phyloP scores from a whole-genome alignment of 2,113 vertebrate species.

The Corythornis vintsioides region DNA sequence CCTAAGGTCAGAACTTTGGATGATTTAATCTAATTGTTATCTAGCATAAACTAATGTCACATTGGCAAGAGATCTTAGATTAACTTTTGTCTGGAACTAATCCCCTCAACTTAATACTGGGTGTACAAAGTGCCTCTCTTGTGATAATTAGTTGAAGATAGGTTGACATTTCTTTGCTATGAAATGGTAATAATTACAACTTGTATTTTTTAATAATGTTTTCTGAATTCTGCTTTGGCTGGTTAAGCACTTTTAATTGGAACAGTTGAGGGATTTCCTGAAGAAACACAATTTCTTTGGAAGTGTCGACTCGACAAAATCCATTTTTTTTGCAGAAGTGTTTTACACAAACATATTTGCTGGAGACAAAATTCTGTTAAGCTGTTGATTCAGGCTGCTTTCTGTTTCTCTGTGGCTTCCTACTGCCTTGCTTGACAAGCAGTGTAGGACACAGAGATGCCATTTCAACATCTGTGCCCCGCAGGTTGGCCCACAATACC shows the following conservation, averaged over 20 bases:
- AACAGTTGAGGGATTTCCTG: not conserved
- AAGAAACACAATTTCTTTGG: not conserved
- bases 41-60: not conserved
- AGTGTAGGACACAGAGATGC: not conserved
- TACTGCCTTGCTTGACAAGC: not conserved
- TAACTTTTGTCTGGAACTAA: conserved; percentile 35
- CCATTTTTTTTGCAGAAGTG: not conserved
- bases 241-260: not conserved
- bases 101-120: conserved; percentile 5
- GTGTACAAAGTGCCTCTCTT: conserved; percentile 4
- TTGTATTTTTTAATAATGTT: not conserved
- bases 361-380: not conserved
- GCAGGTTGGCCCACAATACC: not conserved
- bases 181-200: conserved; percentile 5
- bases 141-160: conserved; percentile 33
- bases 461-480: fast-evolving
- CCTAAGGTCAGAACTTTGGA: not conserved
- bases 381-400: not conserved
- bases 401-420: not conserved
- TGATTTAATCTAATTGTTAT: conserved; percentile 41
- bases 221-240: conserved; percentile 1
- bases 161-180: not conserved
- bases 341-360: not conserved
- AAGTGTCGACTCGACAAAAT: not conserved
- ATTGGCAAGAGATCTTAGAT: conserved; percentile 41